phyloP scores from a whole-genome alignment of 2,888 invertebrate genomes.

The Hydrotaea diabolus region DNA sequence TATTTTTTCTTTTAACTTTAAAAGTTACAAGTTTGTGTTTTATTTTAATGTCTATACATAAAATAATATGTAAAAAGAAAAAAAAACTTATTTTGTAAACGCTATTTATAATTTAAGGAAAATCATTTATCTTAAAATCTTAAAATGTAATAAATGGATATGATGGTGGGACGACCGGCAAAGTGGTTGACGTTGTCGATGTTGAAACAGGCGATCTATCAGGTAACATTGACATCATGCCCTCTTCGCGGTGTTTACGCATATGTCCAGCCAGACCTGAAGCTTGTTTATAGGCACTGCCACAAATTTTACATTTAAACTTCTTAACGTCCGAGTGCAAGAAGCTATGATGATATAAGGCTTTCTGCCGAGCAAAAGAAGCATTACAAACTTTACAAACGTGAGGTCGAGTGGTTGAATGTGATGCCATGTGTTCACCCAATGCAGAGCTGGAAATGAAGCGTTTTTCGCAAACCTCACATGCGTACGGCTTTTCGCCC shows the following conservation, averaged over 20 bases:
- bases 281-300: conserved; percentile 74
- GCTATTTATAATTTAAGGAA: too few relatives aligned
- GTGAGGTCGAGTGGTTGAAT: conserved; percentile 70
- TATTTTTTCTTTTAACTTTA: too few relatives aligned
- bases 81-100: too few relatives aligned
- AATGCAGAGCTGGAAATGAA: conserved; percentile 68
- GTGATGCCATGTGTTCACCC: conserved; percentile 69
- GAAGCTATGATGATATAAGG: conserved; percentile 73
- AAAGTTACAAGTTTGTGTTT: too few relatives aligned
- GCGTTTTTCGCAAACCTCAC: conserved; percentile 67
- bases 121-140: not conserved
- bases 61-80: too few relatives aligned
- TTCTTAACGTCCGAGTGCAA: conserved; percentile 73
- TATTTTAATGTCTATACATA: too few relatives aligned
- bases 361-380: conserved; percentile 72
- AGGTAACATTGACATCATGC: conserved; percentile 64
- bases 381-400: conserved; percentile 72
- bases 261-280: conserved; percentile 75
- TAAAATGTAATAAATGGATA: conserved; percentile 63
- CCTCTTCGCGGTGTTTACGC: conserved; percentile 69
- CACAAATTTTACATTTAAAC: conserved; percentile 74
- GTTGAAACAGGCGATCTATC: conserved; percentile 18
- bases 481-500: conserved; percentile 75
- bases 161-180: conserved; percentile 41
- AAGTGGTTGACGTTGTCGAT: not conserved